Evolutionary conservation across 2,888 invertebrate genomes (phyloP), one percentile per base, ranked within the genome.

Genomic region (Aphodius sticticus): DNA sequence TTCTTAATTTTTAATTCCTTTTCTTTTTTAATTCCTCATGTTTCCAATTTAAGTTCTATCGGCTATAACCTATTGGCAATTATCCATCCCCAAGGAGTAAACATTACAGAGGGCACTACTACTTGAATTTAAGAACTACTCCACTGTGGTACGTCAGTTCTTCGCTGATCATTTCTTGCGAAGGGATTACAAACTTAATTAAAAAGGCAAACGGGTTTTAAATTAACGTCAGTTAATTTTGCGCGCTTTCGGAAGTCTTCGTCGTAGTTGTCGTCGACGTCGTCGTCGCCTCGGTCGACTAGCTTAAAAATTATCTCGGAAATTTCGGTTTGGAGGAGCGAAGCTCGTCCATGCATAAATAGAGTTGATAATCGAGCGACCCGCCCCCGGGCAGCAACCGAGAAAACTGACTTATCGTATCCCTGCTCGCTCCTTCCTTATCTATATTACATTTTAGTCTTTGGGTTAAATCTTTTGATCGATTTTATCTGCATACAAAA

Each of bases 151-250:
- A 53, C 53, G 53, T 53, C 53, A 53, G 53, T 5, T 53, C 4
- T 12, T 12, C 7, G 12, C 53, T 53, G 53, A 53, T 53, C 53
- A 12, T 53, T 53, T 53, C 53, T 12, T 53, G 7, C 16, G 70
- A 70, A 70, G 70, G 70, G 70, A 15, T 16, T 16, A 26, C 70
- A 70, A 70, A 70, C 35, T 35, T 37, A 74, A 74, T 74, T 74
- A 74, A 74, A 74, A 26, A 74, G 12, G n/a, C 74, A 35, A 37
- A 35, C n/a, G 3, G 74, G 5, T 74, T 74, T 74, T 74, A 26
- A 77, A 77, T 77, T 77, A 77, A 76, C 69, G 76, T 69, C 70
- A 76, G n/a, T 69, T 76, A 76, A 38, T 53, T 36, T 38, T 76
- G 69, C 26, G 15, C 16, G 69, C 35, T 69, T 69, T 53, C 53